A percentile compares a stretch with the other conserved stretches of the same genome.
These are phyloP conservation scores for Nothobranchius kuhntae DNA, from an alignment of 2,113 vertebrate genomes.

Conservation along the genomic window DNA sequence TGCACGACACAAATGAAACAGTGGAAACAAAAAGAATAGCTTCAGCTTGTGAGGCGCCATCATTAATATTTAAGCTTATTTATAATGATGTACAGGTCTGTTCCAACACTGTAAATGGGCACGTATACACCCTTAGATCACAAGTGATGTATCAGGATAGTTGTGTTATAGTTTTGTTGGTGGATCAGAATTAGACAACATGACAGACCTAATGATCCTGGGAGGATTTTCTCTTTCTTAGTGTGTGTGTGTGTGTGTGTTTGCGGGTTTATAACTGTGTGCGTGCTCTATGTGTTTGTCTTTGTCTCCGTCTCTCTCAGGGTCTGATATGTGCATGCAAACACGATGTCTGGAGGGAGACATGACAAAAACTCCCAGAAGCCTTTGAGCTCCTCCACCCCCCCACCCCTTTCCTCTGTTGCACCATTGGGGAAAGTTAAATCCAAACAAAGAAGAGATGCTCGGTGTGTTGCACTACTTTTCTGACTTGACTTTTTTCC, in stretches of 20 bases:
- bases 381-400: slow-evolving; percentile 77
- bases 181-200: slow-evolving; percentile 76
- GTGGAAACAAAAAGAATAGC: slow-evolving; percentile 44
- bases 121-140: slow-evolving; percentile 71
- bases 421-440: slow-evolving; percentile 76
- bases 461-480: slow-evolving; percentile 66
- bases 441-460: slow-evolving; percentile 82
- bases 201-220: slow-evolving; percentile 78
- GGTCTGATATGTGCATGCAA: slow-evolving; percentile 81
- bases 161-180: slow-evolving; percentile 74
- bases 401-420: slow-evolving; percentile 71
- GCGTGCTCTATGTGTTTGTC: slow-evolving; percentile 71
- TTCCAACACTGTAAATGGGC: slow-evolving; percentile 67
- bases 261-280: slow-evolving; percentile 59
- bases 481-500: slow-evolving; percentile 65
- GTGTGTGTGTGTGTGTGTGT: slow-evolving; percentile 32
- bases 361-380: slow-evolving; percentile 84
- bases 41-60: slow-evolving; percentile 54
- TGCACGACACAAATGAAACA: slow-evolving; percentile 65
- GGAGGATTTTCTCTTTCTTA: slow-evolving; percentile 70
- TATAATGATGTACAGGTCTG: slow-evolving; percentile 69
- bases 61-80: slow-evolving; percentile 77
- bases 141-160: slow-evolving; percentile 61
- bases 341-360: slow-evolving; percentile 81
- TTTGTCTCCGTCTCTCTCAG: slow-evolving; percentile 74